Evolutionary conservation across 2,113 vertebrate species (phyloP), one percentile per base, ranked within the genome.

Genomic region (Platysteira castanea): DNA sequence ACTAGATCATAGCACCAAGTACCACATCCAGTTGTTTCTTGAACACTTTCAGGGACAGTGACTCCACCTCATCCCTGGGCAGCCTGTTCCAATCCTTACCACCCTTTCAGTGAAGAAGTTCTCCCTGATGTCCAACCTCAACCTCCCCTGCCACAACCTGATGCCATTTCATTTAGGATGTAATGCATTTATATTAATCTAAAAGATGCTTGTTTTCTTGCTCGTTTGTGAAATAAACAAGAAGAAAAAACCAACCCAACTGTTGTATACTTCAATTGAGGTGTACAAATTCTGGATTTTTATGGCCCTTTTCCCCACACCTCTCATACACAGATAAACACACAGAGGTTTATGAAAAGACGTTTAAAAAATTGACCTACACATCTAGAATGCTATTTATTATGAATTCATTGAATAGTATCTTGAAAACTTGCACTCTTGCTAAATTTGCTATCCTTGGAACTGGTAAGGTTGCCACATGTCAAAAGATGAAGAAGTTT

Each of bases 251-350:
- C 5, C 11, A 9, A 39, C 11, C 8, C 7, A 76, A 1, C 23
- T 80, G 27, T 42, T 37, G 9, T 68, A 24, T 61, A 42, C 41
- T 49, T 69, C 12, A 80, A 96, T 59, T 22, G 9, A 84, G 53
- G 11, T 14, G 8, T 76, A 28, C 13, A 60, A 44, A 73, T 64
- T 76, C 41, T 78, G 61, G 27, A 10, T 81, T 93, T 77, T 77
- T 28, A 6, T 27, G 11, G 15, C 21, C 11, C 27, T 63, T 86
- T 84, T 68, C 1, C 53, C 14, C 13, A 50, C 3, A 19, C 4
- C 3, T 68, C 8, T 5, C 8, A 7, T 2, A 6, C 1, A 0
- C 39, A 44, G 10, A 23, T 27, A 52, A 6, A 30, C 13, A 50
- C 9, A 15, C 3, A 24, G 1, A 74, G 3, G 18, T 47, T 84